Percentiles rank a stretch among this genome's conserved stretches.
Evolutionary conservation across 2,113 vertebrate species (phyloP).

Genomic region (Chlorodrepanis virens): DNA sequence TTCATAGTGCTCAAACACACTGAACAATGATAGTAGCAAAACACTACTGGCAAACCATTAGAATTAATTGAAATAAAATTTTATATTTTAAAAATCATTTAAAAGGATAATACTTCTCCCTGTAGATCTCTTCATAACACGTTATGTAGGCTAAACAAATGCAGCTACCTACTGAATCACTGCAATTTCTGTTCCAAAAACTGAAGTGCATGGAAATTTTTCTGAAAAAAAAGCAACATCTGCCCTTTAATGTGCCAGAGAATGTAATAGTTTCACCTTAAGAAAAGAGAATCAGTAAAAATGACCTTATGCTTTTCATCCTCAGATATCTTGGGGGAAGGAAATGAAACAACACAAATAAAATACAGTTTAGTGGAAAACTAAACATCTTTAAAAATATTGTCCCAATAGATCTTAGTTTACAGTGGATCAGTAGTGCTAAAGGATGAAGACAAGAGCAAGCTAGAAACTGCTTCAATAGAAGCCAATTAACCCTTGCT

Average conservation of each 20-base stretch:
- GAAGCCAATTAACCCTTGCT: constrained; percentile 68
- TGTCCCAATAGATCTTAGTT: constrained; percentile 51
- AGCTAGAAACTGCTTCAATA: constrained; percentile 57
- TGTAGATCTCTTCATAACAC: background rate
- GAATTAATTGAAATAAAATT: constrained; percentile 45
- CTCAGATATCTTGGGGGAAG: constrained; percentile 3
- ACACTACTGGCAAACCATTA: constrained; percentile 52
- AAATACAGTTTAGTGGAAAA: constrained; percentile 60
- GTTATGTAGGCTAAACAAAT: constrained; percentile 7
- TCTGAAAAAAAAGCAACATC: constrained; percentile 29
- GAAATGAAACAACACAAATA: constrained; percentile 59
- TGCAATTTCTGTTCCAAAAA: background rate
- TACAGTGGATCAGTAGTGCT: constrained; percentile 52
- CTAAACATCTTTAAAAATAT: constrained; percentile 55
- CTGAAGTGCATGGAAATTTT: constrained; percentile 62
- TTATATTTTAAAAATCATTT: constrained; percentile 31
- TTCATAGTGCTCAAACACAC: constrained; percentile 46
- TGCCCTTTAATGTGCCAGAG: constrained; percentile 46
- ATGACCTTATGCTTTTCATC: constrained; percentile 17
- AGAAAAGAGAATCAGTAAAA: constrained; percentile 14
- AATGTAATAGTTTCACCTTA: constrained; percentile 48
- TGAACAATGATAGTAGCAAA: constrained; percentile 53
- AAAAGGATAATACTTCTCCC: background rate
- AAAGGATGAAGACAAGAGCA: constrained; percentile 49
- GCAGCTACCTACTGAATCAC: background rate